A percentile compares a stretch with the other conserved stretches of the same genome.
Conservation (phyloP, 1,140 invertebrate genomes). For the Octopus sinensis region DNA sequence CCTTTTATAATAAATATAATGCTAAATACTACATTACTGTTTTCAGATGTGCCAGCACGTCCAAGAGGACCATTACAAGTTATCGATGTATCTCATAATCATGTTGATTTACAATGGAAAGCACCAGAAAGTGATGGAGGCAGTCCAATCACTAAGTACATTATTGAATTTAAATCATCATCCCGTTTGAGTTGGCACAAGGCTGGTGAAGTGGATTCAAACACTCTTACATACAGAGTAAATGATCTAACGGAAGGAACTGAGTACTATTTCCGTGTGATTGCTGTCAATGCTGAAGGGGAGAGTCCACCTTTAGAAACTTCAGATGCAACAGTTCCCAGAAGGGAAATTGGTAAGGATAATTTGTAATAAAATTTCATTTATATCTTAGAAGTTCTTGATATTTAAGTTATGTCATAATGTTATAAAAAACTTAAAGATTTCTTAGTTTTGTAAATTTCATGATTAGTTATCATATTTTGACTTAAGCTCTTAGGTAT, state of each 20-base stretch:
- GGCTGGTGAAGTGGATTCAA: conserved; percentile 68
- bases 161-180: conserved; percentile 91
- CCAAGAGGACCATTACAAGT: conserved; percentile 65
- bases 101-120: conserved; percentile 90
- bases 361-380: too few species aligned
- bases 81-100: conserved; percentile 85
- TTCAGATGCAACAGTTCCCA: conserved; percentile 61
- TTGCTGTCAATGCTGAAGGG: conserved; percentile 95
- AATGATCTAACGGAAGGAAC: conserved; percentile 65
- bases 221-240: conserved; percentile 58
- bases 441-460: too few species aligned
- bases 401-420: too few species aligned
- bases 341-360: conserved; percentile 58
- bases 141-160: conserved; percentile 86
- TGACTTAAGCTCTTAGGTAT: too few species aligned
- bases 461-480: too few species aligned
- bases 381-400: too few species aligned
- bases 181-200: conserved; percentile 74
- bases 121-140: conserved; percentile 92
- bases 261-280: conserved; percentile 93
- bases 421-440: too few species aligned
- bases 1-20: background rate
- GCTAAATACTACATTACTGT: background rate
- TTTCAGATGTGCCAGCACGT: conserved; percentile 46
- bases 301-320: conserved; percentile 80